phyloP scores from a whole-genome alignment of 2,797 vertebrate species.

The Hypotaenidia philippensis region DNA sequence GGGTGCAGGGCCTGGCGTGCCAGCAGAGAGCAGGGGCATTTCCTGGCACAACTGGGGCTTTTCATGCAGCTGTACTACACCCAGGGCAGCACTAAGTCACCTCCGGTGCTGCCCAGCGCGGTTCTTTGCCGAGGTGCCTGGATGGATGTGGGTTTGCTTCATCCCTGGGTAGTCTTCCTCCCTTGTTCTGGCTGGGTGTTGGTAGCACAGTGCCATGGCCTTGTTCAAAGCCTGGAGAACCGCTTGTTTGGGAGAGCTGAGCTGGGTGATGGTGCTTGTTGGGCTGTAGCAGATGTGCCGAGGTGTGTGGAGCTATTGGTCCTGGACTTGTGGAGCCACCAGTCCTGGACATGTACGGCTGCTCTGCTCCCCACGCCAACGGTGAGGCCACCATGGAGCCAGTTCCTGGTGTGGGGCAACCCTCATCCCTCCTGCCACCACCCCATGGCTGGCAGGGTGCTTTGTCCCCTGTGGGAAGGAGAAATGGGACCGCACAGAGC shows the following conservation, averaged over 20 bases:
- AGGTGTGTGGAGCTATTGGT: rapidly evolving
- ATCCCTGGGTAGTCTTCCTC: neutral
- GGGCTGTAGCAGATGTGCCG: rapidly evolving
- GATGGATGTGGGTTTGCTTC: neutral
- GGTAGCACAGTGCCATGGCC: neutral
- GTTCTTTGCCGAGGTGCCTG: neutral
- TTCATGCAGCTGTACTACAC: neutral
- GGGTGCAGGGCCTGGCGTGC: neutral
- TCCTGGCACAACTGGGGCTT: neutral
- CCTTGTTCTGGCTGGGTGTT: neutral
- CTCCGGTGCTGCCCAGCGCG: rapidly evolving
- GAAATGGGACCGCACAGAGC: neutral
- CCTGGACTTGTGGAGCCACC: neutral
- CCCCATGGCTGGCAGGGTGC: neutral
- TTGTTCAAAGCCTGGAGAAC: neutral
- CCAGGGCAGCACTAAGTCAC: rapidly evolving
- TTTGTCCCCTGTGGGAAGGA: neutral
- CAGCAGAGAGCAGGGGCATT: neutral
- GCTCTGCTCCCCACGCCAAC: rapidly evolving
- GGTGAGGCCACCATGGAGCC: rapidly evolving
- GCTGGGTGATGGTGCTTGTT: neutral
- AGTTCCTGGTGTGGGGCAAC: rapidly evolving
- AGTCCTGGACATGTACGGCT: rapidly evolving
- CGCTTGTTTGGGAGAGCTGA: neutral
- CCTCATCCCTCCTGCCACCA: neutral